Base-by-base conservation (phyloP, 2,888 invertebrate species). In the Tigriopus californicus region DNA sequence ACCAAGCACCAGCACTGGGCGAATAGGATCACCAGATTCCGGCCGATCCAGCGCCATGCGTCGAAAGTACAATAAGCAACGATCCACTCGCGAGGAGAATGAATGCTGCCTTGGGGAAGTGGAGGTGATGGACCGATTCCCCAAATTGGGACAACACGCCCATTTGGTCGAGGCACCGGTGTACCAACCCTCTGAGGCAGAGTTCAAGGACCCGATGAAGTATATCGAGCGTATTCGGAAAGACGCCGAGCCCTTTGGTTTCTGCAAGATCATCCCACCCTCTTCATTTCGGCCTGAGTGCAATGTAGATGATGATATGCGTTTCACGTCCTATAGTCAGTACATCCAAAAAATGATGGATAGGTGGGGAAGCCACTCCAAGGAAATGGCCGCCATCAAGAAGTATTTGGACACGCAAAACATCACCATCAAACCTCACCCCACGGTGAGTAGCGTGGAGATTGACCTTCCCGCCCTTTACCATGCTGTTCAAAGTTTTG, bases 371-470 rank as follows among this genome's bases (percentile, higher is more conserved):
- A 83, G 86, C 0, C 87, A 84, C 65, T 81, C 85, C 1, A 80
- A 83, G 64, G 85, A 90, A 70, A 75, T 88, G 68, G 81, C 83
- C 69, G 85, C 87, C 8, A 90, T 94, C 54, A 82, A 80, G 65
- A 82, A 84, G 65, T 83, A 86, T 70, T 73, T 89, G 61, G 79
- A 81, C 1, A 81, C 82, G 0, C 84, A 88, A 67, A 82, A 80
- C 64, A 82, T 86, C 3, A 76, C 77, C 1, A 76, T 86, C 65
- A 79, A 77, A 40, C 80, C 83, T 66, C 79, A 83, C 1, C 90
- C 91, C 1, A 79, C 82, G 79, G 85, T 85, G 64, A 89, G 90
- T 33, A 89, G 91, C 5, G 81, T 91, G 74, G 92, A 94, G 74
- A 77, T 92, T 0, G 89, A 94, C 70, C 72, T 94, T 2, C 85